Evolutionary conservation across 2,888 invertebrate genomes (phyloP).

Genomic region (Kryphioiulus occultus): DNA sequence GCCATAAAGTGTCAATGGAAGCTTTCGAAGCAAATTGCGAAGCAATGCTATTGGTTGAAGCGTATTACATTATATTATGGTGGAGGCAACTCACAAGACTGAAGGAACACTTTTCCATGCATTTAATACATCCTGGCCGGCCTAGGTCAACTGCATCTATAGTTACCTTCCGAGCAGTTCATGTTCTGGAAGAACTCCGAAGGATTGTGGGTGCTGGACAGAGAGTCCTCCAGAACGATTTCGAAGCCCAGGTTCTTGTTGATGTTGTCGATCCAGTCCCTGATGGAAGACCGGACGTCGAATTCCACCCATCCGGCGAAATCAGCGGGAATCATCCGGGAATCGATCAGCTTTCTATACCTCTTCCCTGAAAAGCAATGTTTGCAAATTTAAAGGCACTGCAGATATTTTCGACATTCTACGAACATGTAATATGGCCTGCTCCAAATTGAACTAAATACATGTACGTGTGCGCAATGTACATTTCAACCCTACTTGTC

Average conservation of each 20-base stretch:
- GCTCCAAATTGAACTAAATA: no score
- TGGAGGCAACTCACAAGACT: background rate
- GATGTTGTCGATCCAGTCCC: constrained; percentile 55
- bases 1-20: background rate
- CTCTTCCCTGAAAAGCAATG: constrained; percentile 54
- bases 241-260: constrained; percentile 56
- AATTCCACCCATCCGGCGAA: constrained; percentile 56
- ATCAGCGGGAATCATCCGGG: constrained; percentile 54
- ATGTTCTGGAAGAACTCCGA: constrained; percentile 55
- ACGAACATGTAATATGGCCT: no score
- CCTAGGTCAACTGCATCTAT: background rate
- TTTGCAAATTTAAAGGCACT: background rate
- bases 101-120: background rate
- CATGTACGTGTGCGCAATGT: no score
- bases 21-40: background rate
- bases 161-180: constrained; percentile 55
- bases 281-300: constrained; percentile 54
- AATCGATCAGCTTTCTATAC: constrained; percentile 54
- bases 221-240: constrained; percentile 55
- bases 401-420: no score
- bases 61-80: background rate
- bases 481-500: no score
- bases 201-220: constrained; percentile 55
- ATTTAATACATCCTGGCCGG: background rate
- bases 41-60: background rate